These are phyloP conservation scores for Anguilla anguilla DNA, from an alignment of 2,797 vertebrate genomes.

Conservation along the genomic window DNA sequence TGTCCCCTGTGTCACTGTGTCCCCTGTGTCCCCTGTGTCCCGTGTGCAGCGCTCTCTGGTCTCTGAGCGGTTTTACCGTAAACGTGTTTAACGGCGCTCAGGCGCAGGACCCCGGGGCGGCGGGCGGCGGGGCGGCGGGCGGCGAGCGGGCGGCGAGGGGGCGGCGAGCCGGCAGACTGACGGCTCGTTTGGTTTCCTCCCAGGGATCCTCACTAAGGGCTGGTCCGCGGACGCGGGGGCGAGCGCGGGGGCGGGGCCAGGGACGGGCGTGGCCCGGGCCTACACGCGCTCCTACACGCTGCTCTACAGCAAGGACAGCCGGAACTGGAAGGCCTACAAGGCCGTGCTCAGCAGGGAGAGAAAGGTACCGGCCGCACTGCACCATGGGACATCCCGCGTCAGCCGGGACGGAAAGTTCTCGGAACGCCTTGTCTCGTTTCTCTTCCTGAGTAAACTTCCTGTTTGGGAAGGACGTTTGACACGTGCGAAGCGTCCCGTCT, in stretches of 20 bases:
- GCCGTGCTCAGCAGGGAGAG: constrained; percentile 68
- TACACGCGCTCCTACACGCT: constrained; percentile 74
- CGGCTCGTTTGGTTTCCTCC: constrained; percentile 12
- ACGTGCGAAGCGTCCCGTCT: neutral
- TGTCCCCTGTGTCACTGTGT: too few species aligned
- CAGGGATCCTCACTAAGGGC: constrained; percentile 81
- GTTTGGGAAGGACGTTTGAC: neutral
- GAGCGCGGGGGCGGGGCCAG: too few species aligned
- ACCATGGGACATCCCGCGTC: neutral
- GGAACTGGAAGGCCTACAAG: constrained; percentile 81
- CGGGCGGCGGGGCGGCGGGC: too few species aligned
- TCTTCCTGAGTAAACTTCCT: neutral
- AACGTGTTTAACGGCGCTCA: too few species aligned
- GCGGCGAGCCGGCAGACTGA: neutral
- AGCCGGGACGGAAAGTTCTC: neutral
- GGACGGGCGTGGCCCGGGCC: constrained; percentile 53
- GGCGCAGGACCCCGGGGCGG: too few species aligned
- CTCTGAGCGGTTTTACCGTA: too few species aligned
- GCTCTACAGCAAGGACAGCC: constrained; percentile 78
- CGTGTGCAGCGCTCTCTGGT: too few species aligned
- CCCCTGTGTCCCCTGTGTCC: too few species aligned
- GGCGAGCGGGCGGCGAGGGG: too few species aligned
- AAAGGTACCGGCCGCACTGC: constrained; percentile 64
- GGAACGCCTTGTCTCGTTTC: too few species aligned
- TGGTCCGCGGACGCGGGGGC: constrained; percentile 40